A percentile compares a stretch with the other conserved stretches of the same genome.
Conservation (phyloP, 2,888 invertebrate species). For the Lumbricus terrestris region DNA sequence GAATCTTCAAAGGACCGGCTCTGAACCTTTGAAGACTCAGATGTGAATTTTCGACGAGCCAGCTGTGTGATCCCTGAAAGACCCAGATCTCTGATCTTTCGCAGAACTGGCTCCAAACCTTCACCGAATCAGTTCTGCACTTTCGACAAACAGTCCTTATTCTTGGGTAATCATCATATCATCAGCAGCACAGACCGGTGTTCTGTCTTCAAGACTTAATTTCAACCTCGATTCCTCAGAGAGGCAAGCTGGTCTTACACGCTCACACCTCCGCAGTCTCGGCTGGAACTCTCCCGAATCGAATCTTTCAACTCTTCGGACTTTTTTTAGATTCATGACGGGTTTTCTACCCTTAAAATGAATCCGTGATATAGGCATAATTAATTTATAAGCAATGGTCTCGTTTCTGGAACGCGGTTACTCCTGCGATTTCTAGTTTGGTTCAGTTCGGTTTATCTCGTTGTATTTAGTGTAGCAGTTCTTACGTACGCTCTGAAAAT, state of each 20-base stretch:
- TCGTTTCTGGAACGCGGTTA: neutral
- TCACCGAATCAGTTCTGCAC: neutral
- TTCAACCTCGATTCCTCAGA: neutral
- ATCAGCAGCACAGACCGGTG: neutral
- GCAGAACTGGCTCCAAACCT: neutral
- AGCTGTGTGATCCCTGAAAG: too few relatives aligned
- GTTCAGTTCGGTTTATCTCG: neutral
- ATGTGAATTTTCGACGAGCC: neutral
- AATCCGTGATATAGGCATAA: neutral
- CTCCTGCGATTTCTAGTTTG: neutral
- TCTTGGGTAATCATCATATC: neutral
- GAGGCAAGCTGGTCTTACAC: neutral
- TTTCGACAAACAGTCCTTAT: neutral
- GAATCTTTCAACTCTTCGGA: neutral
- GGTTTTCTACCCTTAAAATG: neutral
- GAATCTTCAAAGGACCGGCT: neutral
- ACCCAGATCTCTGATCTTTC: too few relatives aligned
- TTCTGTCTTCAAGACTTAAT: neutral
- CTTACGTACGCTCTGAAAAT: neutral
- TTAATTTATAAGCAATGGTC: slow-evolving; percentile 3
- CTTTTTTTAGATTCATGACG: neutral
- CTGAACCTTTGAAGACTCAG: neutral
- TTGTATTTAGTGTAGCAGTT: neutral
- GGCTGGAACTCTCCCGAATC: neutral
- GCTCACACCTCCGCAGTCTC: too few relatives aligned